Evolutionary conservation across 2,888 invertebrate genomes (phyloP), one percentile per base, ranked within the genome.

Genomic region (Mechanitis messenoides): DNA sequence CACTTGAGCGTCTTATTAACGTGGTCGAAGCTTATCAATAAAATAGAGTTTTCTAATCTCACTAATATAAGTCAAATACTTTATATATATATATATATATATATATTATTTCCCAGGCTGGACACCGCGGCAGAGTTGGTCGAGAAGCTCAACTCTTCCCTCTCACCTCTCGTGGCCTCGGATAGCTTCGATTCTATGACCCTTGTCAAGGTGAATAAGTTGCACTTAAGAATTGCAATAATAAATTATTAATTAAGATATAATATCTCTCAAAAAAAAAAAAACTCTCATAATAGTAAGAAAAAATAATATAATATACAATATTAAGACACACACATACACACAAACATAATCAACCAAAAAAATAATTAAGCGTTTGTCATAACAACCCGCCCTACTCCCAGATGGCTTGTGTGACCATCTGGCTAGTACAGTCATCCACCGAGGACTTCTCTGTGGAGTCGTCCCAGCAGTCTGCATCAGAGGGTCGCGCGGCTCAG

Each of bases 161-260:
- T 96, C 68, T 94, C 95, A 0, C 93, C 95, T 0, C 92, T 95
- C 61, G 92, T 96, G 7, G 95, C 95, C 0, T 95, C 95, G 0
- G 94, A 95, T 74, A 93, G 94, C 74, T 94, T 96, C 69, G 93
- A 93, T 56, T 91, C 93, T 1, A 93, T 94, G 86, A 93, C 94
- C 70, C 90, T 96, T 33, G 92, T 95, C 45, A 94, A 92, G 90
- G 92, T 92, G 31, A 50, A 31, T 6, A 50, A 1, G 20, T 20
- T 20, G 20, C 35, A 6, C 35, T 6, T 35, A 35, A 6, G 1
- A 20, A 3, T 42, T 35, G 35, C 35, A 1, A 35, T 3, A 35
- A 35, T 35, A 35, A 35, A 35, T 35, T 35, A 20, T 20, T 20
- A 20, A 20, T 20, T 20, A 20, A 20, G 20, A 20, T 20, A 20